Evolutionary conservation across 2,888 invertebrate species (phyloP).

Genomic region (Pecten maximus): DNA sequence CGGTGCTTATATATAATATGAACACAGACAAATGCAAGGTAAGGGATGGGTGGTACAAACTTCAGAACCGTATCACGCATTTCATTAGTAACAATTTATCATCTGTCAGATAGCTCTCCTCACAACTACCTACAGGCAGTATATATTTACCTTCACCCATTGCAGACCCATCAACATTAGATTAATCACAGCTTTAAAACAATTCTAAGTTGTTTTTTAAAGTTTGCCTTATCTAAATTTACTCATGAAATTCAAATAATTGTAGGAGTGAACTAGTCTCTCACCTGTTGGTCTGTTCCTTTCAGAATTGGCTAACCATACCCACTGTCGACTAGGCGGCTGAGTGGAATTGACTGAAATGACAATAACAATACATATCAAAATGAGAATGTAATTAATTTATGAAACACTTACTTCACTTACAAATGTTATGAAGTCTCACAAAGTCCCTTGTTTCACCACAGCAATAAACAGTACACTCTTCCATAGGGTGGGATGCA

Average conservation of each 20-base stretch:
- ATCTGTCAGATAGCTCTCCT: neutral
- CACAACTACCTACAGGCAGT: neutral
- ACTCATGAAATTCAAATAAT: neutral
- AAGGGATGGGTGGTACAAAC: neutral
- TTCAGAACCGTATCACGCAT: neutral
- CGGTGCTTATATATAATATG: neutral
- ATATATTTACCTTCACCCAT: neutral
- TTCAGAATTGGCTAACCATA: slow-evolving; percentile 94
- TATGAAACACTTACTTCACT: too few relatives aligned
- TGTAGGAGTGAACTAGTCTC: slow-evolving; percentile 74
- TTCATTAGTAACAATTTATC: neutral
- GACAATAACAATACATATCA: slow-evolving; percentile 50
- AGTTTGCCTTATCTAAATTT: neutral
- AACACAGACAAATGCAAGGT: neutral
- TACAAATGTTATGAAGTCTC: too few relatives aligned
- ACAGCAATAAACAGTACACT: too few relatives aligned
- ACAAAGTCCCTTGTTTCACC: too few relatives aligned
- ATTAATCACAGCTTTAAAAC: neutral
- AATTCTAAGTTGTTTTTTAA: neutral
- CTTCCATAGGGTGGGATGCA: too few relatives aligned
- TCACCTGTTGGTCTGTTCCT: slow-evolving; percentile 94
- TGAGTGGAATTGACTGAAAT: slow-evolving; percentile 93
- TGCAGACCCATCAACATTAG: neutral
- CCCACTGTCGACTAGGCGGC: slow-evolving; percentile 97
- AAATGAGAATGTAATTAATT: too few relatives aligned